phyloP scores from a whole-genome alignment of 2,888 invertebrate genomes.

The Perizoma flavofasciatum region DNA sequence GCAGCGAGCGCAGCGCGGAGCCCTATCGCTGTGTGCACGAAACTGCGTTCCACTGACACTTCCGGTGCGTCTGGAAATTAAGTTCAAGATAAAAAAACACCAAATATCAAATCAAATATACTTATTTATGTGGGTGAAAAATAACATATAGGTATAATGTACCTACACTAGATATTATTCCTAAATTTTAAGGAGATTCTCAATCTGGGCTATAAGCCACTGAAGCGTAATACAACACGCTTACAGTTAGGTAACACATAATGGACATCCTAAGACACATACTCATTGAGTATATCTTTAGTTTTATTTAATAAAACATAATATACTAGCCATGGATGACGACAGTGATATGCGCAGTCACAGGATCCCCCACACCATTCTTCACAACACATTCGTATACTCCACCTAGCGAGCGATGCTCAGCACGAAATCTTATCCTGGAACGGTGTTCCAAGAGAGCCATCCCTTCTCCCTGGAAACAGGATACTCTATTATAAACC shows the following conservation, averaged over 20 bases:
- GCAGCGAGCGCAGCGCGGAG: conserved; percentile 89
- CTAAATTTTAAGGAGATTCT: too few species aligned
- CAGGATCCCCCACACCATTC: conserved; percentile 90
- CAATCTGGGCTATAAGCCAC: too few species aligned
- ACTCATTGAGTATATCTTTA: too few species aligned
- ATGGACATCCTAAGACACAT: too few species aligned
- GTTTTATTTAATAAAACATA: too few species aligned
- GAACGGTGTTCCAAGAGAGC: conserved; percentile 85
- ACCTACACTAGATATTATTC: too few species aligned
- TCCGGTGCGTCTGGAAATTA: conserved; percentile 88
- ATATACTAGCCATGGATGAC: conserved; percentile 87
- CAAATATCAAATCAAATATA: too few species aligned
- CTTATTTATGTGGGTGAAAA: too few species aligned
- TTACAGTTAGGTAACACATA: too few species aligned
- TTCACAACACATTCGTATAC: conserved; percentile 88
- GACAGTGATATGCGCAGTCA: conserved; percentile 86
- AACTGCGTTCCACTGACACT: conserved; percentile 85
- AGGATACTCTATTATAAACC: background rate
- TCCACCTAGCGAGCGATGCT: conserved; percentile 87
- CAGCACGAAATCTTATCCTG: conserved; percentile 86
- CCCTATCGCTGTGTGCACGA: conserved; percentile 90
- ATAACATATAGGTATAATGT: too few species aligned
- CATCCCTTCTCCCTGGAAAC: conserved; percentile 84
- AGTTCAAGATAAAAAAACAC: background rate
- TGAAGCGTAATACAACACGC: too few species aligned